phyloP scores from a whole-genome alignment of 2,888 invertebrate species.

The Carpatolechia fugitivella region DNA sequence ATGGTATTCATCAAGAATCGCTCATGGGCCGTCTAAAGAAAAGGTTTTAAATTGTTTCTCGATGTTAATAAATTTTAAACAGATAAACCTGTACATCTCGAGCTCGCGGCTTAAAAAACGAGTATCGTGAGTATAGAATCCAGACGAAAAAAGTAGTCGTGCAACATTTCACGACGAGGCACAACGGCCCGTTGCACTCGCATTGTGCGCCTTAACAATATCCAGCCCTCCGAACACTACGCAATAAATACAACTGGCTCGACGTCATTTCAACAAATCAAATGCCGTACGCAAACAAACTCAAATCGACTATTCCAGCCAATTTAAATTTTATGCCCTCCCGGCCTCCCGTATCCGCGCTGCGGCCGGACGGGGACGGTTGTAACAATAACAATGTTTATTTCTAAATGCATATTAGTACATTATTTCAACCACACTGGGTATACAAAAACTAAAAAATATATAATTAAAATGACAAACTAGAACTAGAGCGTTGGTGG shows the following conservation, averaged over 20 bases:
- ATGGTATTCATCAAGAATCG: slow-evolving; percentile 70
- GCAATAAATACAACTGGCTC: slow-evolving; percentile 66
- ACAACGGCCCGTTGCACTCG: slow-evolving; percentile 75
- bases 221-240: slow-evolving; percentile 61
- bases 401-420: slow-evolving; percentile 9
- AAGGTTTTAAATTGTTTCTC: slow-evolving; percentile 78
- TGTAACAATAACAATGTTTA: slow-evolving; percentile 24
- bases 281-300: slow-evolving; percentile 65
- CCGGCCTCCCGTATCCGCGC: slow-evolving; percentile 30
- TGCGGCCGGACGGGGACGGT: neutral
- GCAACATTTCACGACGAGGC: slow-evolving; percentile 79
- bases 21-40: slow-evolving; percentile 67
- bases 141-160: slow-evolving; percentile 80
- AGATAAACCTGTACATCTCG: slow-evolving; percentile 79
- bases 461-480: no score
- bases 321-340: slow-evolving; percentile 60
- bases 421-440: no score
- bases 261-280: slow-evolving; percentile 70
- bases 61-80: slow-evolving; percentile 79
- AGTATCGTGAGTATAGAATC: slow-evolving; percentile 75
- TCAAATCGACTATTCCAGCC: slow-evolving; percentile 63
- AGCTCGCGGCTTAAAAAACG: slow-evolving; percentile 75
- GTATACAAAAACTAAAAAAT: no score
- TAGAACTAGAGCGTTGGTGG: no score
- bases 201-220: slow-evolving; percentile 77